Percentiles rank a stretch among this genome's conserved stretches.
Evolutionary conservation across 2,113 vertebrate species (phyloP).

Genomic region (Microcebus lehilahytsara): DNA sequence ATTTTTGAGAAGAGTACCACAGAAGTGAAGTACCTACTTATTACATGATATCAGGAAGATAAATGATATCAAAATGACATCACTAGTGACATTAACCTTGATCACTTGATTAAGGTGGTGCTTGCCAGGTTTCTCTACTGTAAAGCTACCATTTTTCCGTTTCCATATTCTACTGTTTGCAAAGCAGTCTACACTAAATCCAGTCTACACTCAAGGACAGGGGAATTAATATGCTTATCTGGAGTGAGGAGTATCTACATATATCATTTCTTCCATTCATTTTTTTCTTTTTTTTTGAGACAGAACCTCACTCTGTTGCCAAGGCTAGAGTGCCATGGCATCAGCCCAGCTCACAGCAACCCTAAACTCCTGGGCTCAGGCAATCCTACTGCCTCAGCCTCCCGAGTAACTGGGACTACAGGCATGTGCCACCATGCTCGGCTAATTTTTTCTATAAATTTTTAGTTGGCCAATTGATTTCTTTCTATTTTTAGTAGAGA

Average conservation of each 20-base stretch:
- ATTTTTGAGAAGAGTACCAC: background rate
- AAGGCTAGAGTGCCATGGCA: too few relatives aligned
- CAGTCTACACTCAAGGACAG: background rate
- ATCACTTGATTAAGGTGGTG: background rate
- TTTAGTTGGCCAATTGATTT: too few relatives aligned
- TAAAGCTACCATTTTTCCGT: background rate
- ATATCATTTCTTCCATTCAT: conserved; percentile 12
- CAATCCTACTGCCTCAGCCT: too few relatives aligned
- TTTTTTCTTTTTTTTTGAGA: background rate
- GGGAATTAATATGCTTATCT: background rate
- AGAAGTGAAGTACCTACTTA: background rate
- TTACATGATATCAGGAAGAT: background rate
- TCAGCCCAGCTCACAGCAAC: too few relatives aligned
- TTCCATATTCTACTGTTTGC: background rate
- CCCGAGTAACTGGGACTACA: too few relatives aligned
- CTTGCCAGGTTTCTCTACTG: background rate
- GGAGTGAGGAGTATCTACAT: background rate
- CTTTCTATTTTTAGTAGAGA: too few relatives aligned
- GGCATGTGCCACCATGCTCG: too few relatives aligned
- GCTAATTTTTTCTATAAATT: too few relatives aligned
- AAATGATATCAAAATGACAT: background rate
- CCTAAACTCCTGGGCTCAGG: too few relatives aligned
- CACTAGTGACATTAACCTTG: background rate
- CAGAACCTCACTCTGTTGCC: too few relatives aligned
- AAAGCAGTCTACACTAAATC: background rate